A percentile compares a stretch with the other conserved stretches of the same genome.
Conservation (phyloP, 2,888 invertebrate species). For the Synergus itoensis region DNA sequence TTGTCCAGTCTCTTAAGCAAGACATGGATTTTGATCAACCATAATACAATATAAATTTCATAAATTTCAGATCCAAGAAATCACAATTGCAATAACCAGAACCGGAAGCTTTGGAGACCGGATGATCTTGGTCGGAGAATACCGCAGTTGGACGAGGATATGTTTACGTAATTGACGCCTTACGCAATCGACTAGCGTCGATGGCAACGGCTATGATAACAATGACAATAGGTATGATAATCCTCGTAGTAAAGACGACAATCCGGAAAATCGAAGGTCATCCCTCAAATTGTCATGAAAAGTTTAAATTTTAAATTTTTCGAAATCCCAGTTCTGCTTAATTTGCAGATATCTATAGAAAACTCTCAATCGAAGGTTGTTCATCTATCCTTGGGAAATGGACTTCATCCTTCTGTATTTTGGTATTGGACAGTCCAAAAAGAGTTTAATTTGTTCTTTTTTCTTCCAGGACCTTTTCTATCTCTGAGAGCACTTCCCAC, state of each 20-base stretch:
- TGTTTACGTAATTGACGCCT: constrained; percentile 18
- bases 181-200: constrained; percentile 21
- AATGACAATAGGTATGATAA: constrained; percentile 28
- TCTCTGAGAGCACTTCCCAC: neutral
- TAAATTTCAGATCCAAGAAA: neutral
- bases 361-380: neutral
- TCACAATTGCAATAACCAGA: neutral
- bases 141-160: neutral
- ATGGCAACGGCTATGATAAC: constrained; percentile 12
- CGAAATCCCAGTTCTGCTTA: neutral
- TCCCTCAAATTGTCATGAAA: constrained; percentile 19
- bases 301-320: neutral
- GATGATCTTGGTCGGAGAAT: neutral
- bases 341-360: neutral
- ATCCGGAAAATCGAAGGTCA: constrained; percentile 27
- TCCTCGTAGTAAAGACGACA: neutral
- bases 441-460: neutral
- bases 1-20: neutral
- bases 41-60: neutral
- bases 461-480: neutral
- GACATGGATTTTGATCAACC: neutral
- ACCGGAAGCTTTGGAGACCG: neutral
- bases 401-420: neutral
- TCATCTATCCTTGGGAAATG: neutral
- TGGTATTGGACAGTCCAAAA: neutral